Conservation (phyloP, 2,888 invertebrate genomes). For the Rutpela maculata region DNA sequence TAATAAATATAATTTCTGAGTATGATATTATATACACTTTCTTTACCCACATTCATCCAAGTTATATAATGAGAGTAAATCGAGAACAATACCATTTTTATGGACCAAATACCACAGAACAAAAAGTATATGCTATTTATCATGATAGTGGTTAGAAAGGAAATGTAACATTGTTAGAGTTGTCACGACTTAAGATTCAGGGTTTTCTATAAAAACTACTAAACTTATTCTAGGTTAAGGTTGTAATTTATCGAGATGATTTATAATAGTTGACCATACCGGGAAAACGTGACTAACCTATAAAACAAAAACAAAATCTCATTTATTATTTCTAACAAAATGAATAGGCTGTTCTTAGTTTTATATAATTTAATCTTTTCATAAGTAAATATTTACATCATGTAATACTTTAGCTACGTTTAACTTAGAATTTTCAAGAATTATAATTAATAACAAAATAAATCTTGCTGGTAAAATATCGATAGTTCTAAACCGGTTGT, state of each 20-base stretch:
- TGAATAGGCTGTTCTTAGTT: neutral
- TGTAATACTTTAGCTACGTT: neutral
- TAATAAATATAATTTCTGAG: neutral
- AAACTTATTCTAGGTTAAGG: conserved; percentile 22
- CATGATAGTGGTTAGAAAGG: conserved; percentile 6
- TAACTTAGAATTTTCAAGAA: neutral
- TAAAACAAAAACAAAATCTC: neutral
- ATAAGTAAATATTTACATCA: neutral
- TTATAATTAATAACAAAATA: neutral
- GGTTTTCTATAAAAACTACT: neutral
- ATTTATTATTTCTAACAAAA: conserved; percentile 17
- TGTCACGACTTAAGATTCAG: conserved; percentile 15
- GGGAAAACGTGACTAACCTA: conserved; percentile 14
- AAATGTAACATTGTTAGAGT: conserved; percentile 6
- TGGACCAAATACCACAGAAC: neutral
- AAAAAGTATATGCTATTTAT: conserved; percentile 8
- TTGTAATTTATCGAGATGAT: conserved; percentile 3
- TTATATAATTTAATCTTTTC: neutral
- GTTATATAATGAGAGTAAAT: neutral
- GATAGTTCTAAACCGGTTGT: neutral
- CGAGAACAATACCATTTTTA: conserved; percentile 4
- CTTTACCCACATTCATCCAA: neutral
- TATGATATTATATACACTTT: neutral
- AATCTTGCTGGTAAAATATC: neutral
- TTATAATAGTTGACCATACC: conserved; percentile 8